These are phyloP conservation scores for Aplocera efformata DNA, from an alignment of 2,888 invertebrate genomes.

Conservation along the genomic window DNA sequence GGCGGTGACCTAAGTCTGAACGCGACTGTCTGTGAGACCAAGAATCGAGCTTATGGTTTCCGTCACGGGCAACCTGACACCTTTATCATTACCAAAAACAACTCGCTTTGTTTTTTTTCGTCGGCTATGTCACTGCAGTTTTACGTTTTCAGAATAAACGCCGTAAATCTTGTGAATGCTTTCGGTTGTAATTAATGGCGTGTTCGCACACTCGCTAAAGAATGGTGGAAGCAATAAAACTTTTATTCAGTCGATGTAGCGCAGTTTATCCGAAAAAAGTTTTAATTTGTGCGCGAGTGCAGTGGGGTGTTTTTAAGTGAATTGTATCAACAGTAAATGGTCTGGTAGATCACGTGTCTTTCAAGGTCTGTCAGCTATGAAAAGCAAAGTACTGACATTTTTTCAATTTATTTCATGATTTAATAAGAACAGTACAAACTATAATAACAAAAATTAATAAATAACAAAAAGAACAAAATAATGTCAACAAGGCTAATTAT, in stretches of 20 bases:
- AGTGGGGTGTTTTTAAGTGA: slow-evolving; percentile 49
- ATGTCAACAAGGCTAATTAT: too few species aligned
- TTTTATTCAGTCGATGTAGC: slow-evolving; percentile 63
- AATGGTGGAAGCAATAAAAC: slow-evolving; percentile 69
- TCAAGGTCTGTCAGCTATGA: too few species aligned
- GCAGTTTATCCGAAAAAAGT: slow-evolving; percentile 59
- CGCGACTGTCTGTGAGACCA: slow-evolving; percentile 22
- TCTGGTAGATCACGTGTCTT: too few species aligned
- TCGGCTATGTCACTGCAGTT: slow-evolving; percentile 29
- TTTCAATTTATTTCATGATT: too few species aligned
- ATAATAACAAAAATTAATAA: too few species aligned
- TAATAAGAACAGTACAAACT: too few species aligned
- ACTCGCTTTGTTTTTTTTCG: slow-evolving; percentile 25
- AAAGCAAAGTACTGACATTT: too few species aligned
- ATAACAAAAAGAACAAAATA: too few species aligned
- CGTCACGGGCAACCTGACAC: slow-evolving; percentile 24
- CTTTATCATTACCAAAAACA: slow-evolving; percentile 19
- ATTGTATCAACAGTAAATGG: too few species aligned
- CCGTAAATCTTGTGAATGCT: slow-evolving; percentile 72
- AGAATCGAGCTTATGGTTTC: slow-evolving; percentile 19
- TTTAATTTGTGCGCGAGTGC: slow-evolving; percentile 50
- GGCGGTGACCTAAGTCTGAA: not conserved
- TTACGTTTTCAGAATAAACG: slow-evolving; percentile 58
- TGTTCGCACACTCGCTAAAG: slow-evolving; percentile 65
- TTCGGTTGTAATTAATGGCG: slow-evolving; percentile 67